Evolutionary conservation across 2,888 invertebrate genomes (phyloP).

Genomic region (Eulithis prunata): DNA sequence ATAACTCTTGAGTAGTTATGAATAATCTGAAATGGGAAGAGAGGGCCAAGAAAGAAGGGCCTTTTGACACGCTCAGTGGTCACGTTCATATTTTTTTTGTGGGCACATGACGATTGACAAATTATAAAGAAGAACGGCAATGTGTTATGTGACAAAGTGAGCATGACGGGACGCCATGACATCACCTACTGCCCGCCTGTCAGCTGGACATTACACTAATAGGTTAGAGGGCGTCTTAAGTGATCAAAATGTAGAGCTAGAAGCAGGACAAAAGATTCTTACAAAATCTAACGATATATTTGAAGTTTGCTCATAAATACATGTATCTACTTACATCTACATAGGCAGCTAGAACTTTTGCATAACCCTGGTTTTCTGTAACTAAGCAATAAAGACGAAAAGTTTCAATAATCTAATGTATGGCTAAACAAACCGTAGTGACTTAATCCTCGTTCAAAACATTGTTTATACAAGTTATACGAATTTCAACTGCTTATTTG

Average conservation of each 20-base stretch:
- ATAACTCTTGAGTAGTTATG: too few species aligned
- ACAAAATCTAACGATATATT: too few species aligned
- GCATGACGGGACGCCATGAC: conserved; percentile 1
- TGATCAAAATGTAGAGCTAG: too few species aligned
- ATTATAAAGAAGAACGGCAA: not conserved
- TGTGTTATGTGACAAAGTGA: conserved; percentile 8
- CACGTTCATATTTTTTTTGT: not conserved
- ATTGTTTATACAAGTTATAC: conserved; percentile 33
- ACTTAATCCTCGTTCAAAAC: conserved; percentile 26
- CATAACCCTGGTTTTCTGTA: not conserved
- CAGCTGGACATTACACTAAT: not conserved
- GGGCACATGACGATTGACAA: not conserved
- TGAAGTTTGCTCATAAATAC: too few species aligned
- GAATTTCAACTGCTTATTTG: conserved; percentile 37
- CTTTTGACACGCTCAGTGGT: not conserved
- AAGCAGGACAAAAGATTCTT: too few species aligned
- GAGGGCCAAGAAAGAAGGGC: too few species aligned
- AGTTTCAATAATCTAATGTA: conserved; percentile 1
- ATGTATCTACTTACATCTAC: too few species aligned
- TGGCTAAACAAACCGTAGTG: conserved; percentile 16
- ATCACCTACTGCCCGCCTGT: not conserved
- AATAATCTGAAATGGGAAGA: too few species aligned
- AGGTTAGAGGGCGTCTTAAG: not conserved
- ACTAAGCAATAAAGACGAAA: not conserved
- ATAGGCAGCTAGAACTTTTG: too few species aligned